phyloP scores from a whole-genome alignment of 1,140 invertebrate species.

The Pogonomyrmex barbatus region DNA sequence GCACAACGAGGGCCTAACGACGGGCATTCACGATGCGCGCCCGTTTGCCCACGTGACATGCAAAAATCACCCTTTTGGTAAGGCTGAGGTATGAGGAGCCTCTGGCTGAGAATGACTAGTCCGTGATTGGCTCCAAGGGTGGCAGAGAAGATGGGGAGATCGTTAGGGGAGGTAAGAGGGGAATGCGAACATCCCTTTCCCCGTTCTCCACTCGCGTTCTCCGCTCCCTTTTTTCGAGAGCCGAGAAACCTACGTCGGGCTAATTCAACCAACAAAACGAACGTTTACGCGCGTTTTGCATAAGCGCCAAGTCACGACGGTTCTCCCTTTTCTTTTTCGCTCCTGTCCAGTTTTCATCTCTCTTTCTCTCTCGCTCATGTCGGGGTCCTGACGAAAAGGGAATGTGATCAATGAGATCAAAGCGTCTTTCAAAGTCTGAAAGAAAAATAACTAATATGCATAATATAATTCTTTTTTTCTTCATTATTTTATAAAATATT shows the following conservation, averaged over 20 bases:
- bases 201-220: conserved; percentile 30
- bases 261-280: conserved; percentile 85
- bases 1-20: conserved; percentile 82
- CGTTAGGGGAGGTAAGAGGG: background rate
- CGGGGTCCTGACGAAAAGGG: background rate
- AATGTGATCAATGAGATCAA: conserved; percentile 21
- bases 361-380: conserved; percentile 4
- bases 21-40: conserved; percentile 80
- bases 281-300: conserved; percentile 84
- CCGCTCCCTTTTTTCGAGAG: background rate
- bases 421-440: background rate
- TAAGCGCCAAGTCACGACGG: conserved; percentile 81
- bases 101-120: conserved; percentile 76
- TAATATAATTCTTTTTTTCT: background rate
- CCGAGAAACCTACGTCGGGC: conserved; percentile 72
- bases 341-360: background rate
- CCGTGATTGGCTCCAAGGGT: conserved; percentile 77
- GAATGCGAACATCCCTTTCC: conserved; percentile 20
- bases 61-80: conserved; percentile 82
- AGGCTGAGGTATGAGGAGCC: conserved; percentile 52
- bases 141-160: conserved; percentile 65
- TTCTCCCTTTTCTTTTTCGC: conserved; percentile 46
- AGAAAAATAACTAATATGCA: background rate
- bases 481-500: background rate
- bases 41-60: conserved; percentile 85